Evolutionary conservation across 2,113 vertebrate species (phyloP).

Genomic region (Psilopsiagon aymara): DNA sequence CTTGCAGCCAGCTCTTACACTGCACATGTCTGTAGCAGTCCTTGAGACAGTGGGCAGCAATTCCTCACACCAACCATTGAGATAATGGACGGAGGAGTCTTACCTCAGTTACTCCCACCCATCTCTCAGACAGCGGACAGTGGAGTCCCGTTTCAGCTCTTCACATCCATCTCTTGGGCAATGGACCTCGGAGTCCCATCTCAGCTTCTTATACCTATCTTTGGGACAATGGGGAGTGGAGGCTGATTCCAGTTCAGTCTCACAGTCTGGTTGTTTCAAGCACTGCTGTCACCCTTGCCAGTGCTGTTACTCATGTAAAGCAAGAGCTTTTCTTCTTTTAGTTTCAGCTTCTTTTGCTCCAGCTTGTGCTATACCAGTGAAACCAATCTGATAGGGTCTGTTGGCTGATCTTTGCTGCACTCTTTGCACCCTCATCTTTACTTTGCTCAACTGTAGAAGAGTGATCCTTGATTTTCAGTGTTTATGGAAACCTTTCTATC

Average conservation of each 20-base stretch:
- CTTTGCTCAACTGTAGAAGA: accelerated
- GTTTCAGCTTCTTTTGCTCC: neutral
- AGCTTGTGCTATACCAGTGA: neutral
- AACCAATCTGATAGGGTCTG: neutral
- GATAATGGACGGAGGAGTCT: neutral
- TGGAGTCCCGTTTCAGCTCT: neutral
- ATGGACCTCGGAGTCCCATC: neutral
- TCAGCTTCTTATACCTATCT: neutral
- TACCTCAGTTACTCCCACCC: neutral
- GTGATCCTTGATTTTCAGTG: neutral
- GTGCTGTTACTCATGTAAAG: neutral
- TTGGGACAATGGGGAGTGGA: neutral
- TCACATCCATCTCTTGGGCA: neutral
- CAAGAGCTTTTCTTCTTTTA: neutral
- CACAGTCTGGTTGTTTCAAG: neutral
- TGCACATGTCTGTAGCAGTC: neutral
- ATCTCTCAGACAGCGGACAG: neutral
- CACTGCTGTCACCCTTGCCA: neutral
- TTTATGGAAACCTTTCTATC: neutral
- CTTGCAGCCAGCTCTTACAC: neutral
- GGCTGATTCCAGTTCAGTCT: neutral
- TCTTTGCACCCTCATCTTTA: neutral
- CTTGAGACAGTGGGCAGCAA: neutral
- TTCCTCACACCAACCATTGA: neutral
- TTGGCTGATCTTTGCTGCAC: neutral